phyloP scores from a whole-genome alignment of 1,140 invertebrate species.

The Pseudomyrmex sp. region DNA sequence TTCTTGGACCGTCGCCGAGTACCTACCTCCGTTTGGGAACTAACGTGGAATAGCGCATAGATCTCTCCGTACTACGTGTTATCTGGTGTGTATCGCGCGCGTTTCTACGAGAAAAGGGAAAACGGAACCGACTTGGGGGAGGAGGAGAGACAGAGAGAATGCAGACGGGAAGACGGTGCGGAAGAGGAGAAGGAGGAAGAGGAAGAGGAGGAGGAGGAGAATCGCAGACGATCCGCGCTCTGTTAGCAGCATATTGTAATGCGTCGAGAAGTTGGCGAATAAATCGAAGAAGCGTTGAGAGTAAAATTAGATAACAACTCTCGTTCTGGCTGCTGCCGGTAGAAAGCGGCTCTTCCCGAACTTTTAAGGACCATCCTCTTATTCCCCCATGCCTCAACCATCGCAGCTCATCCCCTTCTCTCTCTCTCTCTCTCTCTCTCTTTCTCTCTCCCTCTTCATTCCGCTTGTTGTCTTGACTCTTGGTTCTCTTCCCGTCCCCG shows the following conservation, averaged over 20 bases:
- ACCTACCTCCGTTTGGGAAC: no score
- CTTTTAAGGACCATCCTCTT: slow-evolving; percentile 84
- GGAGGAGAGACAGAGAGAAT: slow-evolving; percentile 14
- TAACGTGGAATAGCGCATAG: not conserved
- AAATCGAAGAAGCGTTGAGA: slow-evolving; percentile 86
- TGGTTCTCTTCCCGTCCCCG: slow-evolving; percentile 7
- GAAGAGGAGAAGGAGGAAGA: not conserved
- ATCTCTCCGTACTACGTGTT: not conserved
- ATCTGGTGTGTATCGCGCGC: not conserved
- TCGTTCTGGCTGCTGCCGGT: slow-evolving; percentile 75
- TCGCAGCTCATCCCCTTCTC: slow-evolving; percentile 56
- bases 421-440: slow-evolving; percentile 47
- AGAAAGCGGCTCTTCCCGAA: slow-evolving; percentile 81
- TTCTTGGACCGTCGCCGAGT: no score
- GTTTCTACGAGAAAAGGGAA: not conserved
- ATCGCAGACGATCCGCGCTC: slow-evolving; percentile 76
- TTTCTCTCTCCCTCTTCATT: slow-evolving; percentile 35
- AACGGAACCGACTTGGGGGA: slow-evolving; percentile 14
- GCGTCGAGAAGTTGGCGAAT: slow-evolving; percentile 85
- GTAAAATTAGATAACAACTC: slow-evolving; percentile 86
- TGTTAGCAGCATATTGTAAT: slow-evolving; percentile 85
- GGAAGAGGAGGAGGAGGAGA: slow-evolving; percentile 53
- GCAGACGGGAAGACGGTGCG: not conserved
- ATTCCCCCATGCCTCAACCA: slow-evolving; percentile 72
- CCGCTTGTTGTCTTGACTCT: slow-evolving; percentile 25